phyloP scores from a whole-genome alignment of 2,113 vertebrate species.

The Himantopus leucocephalus region DNA sequence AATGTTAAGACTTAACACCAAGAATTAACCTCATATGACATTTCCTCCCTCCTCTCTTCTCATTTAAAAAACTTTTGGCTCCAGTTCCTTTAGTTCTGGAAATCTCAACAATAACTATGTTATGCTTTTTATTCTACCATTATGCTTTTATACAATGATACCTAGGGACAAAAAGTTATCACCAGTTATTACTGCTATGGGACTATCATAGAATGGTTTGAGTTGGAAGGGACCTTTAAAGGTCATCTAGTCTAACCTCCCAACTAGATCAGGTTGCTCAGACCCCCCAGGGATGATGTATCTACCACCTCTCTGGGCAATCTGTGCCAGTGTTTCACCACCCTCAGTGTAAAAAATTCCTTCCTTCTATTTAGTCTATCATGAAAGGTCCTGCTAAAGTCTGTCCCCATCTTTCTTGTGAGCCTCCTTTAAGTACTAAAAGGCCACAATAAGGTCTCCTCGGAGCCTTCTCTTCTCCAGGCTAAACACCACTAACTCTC shows the following conservation, averaged over 20 bases:
- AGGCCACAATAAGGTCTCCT: background rate
- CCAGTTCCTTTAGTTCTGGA: background rate
- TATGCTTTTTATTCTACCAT: background rate
- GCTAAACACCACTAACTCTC: background rate
- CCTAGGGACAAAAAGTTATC: background rate
- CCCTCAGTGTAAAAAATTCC: background rate
- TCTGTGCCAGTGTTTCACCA: background rate
- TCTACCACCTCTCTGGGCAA: too few relatives aligned
- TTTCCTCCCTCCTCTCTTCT: background rate
- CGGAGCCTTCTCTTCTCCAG: background rate
- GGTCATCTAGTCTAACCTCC: background rate
- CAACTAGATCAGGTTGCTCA: background rate
- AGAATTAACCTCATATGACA: background rate
- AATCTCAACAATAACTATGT: background rate
- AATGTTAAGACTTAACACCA: background rate
- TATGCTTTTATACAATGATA: background rate
- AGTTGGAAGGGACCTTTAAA: background rate
- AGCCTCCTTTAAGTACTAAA: background rate
- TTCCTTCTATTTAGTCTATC: background rate
- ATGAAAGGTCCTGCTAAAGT: background rate
- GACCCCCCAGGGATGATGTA: background rate
- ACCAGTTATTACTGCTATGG: background rate
- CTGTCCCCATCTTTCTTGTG: background rate
- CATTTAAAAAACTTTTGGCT: background rate
- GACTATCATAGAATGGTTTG: background rate